Conservation (phyloP, 2,113 vertebrate species). For the Chrysemys picta region DNA sequence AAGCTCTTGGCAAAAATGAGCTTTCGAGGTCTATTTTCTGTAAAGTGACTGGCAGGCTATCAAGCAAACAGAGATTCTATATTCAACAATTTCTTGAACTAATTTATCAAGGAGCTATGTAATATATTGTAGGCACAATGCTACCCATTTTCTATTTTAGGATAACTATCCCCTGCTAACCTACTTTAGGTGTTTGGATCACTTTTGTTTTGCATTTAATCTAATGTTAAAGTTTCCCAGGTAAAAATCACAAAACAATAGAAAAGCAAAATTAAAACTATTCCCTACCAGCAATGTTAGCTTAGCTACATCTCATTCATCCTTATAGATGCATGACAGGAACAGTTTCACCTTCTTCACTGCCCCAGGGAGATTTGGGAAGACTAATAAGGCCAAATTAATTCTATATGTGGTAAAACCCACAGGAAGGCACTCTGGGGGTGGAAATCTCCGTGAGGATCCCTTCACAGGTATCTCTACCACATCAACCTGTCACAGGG, state of each 20-base stretch:
- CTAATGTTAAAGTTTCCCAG: not conserved
- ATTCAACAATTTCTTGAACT: not conserved
- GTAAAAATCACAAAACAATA: not conserved
- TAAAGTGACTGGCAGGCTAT: constrained; percentile 3
- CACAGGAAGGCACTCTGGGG: not conserved
- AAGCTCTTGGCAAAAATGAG: not conserved
- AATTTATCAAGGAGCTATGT: not conserved
- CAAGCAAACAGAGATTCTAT: constrained; percentile 2
- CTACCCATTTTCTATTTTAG: not conserved
- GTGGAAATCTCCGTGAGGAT: not conserved
- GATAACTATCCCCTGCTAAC: not conserved
- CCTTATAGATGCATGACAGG: not conserved
- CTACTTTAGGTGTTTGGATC: not conserved
- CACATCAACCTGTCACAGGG: not conserved
- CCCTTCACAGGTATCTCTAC: not conserved
- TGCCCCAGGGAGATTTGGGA: not conserved
- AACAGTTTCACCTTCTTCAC: not conserved
- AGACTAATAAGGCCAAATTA: not conserved
- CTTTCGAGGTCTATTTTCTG: not conserved
- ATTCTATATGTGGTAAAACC: not conserved
- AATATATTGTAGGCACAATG: not conserved
- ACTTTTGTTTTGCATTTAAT: no score
- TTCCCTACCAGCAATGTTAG: not conserved
- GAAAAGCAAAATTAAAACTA: not conserved
- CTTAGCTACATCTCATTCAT: not conserved